Percentiles rank a stretch among this genome's conserved stretches.
Conservation (phyloP, 2,113 vertebrate species). For the Datnioides undecimradiatus region DNA sequence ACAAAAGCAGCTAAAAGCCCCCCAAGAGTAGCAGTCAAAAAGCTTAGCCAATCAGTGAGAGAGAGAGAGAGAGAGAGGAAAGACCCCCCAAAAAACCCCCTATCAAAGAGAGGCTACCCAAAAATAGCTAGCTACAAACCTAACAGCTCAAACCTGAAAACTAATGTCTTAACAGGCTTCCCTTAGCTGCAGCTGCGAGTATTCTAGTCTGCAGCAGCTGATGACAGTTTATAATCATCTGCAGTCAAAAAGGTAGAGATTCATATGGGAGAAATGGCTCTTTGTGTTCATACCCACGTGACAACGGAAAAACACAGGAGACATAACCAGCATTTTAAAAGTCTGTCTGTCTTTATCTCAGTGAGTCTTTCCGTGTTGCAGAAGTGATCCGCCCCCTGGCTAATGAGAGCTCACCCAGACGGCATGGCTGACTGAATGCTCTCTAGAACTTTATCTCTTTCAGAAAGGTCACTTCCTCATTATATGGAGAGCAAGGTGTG, state of each 20-base stretch:
- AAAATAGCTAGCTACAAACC: too few relatives aligned
- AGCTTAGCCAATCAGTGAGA: too few relatives aligned
- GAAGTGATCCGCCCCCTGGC: neutral
- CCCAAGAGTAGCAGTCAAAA: too few relatives aligned
- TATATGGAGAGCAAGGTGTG: neutral
- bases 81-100: too few relatives aligned
- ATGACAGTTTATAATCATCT: neutral
- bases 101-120: too few relatives aligned
- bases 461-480: slow-evolving; percentile 39
- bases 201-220: neutral
- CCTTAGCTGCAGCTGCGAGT: too few relatives aligned
- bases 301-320: neutral
- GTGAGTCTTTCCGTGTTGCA: neutral
- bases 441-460: neutral
- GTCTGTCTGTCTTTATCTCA: neutral
- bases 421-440: neutral
- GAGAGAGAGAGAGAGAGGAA: too few relatives aligned
- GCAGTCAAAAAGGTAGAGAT: neutral
- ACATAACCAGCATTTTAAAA: neutral
- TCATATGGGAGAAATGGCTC: neutral
- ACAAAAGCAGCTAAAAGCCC: too few relatives aligned
- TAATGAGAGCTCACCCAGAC: neutral
- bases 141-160: too few relatives aligned
- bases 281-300: neutral
- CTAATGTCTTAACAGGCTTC: too few relatives aligned